Conservation (phyloP, 2,113 vertebrate genomes). For the Xyrauchen texanus region DNA sequence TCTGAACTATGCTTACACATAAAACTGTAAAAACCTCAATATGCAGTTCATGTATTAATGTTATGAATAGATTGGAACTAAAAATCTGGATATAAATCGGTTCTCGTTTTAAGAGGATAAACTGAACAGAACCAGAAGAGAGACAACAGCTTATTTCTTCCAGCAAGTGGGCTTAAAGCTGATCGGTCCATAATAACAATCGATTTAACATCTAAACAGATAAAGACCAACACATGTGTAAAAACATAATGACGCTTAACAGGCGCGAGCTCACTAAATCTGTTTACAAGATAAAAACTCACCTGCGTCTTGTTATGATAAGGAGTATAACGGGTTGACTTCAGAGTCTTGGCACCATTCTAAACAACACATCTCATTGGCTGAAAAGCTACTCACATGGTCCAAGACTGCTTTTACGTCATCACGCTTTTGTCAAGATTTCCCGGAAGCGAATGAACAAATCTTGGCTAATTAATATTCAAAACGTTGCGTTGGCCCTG, state of each 20-base stretch:
- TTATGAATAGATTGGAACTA: not conserved
- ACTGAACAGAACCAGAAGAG: not conserved
- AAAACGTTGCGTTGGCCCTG: not conserved
- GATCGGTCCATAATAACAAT: not conserved
- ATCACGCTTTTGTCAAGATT: not conserved
- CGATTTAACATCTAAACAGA: not conserved
- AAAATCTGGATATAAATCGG: not conserved
- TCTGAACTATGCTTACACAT: not conserved
- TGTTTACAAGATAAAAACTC: constrained; percentile 4
- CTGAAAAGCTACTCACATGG: constrained; percentile 28
- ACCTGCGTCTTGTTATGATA: constrained; percentile 2
- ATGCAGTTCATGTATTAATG: not conserved
- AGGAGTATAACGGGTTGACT: not conserved
- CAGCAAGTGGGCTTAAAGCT: not conserved
- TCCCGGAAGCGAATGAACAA: constrained; percentile 20
- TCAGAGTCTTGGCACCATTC: constrained; percentile 10
- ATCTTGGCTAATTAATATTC: constrained; percentile 8
- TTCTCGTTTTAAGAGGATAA: not conserved
- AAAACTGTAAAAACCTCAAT: not conserved
- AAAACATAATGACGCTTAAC: not conserved
- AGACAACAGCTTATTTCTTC: not conserved
- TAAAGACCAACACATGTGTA: not conserved
- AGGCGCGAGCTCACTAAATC: not conserved
- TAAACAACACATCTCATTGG: constrained; percentile 47
- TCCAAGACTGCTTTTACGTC: not conserved